Percentiles rank a stretch among this genome's conserved stretches.
phyloP scores from a whole-genome alignment of 2,113 vertebrate genomes.

The Enhydra lutris region DNA sequence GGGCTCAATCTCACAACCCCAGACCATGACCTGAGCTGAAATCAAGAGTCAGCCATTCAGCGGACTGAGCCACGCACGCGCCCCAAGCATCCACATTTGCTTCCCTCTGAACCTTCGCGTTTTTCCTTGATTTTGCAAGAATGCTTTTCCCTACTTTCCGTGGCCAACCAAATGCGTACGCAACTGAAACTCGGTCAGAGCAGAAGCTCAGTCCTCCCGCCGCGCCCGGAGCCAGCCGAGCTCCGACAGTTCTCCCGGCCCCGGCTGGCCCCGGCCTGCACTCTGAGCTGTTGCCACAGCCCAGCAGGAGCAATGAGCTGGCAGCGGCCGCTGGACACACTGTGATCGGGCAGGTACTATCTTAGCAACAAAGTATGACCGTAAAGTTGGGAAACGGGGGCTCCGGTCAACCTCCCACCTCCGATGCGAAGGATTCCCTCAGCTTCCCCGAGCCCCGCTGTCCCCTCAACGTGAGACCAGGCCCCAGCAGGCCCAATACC shows the following conservation, averaged over 20 bases:
- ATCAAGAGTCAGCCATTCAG: background rate
- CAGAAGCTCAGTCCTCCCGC: accelerated
- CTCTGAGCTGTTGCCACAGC: background rate
- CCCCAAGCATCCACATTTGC: background rate
- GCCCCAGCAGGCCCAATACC: too few relatives aligned
- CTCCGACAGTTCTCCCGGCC: background rate
- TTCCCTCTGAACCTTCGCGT: background rate
- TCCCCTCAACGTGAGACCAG: background rate
- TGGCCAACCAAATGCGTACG: background rate
- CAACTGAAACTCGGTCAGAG: accelerated
- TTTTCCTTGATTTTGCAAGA: background rate
- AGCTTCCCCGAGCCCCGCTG: background rate
- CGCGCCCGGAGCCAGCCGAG: background rate
- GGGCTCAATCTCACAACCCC: background rate
- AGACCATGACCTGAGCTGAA: background rate
- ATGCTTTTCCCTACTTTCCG: background rate
- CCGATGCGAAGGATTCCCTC: background rate
- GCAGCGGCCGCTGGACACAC: accelerated
- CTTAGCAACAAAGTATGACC: background rate
- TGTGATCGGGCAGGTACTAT: accelerated
- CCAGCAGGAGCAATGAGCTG: background rate
- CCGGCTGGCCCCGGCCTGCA: background rate
- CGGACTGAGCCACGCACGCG: background rate
- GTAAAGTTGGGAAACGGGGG: background rate
- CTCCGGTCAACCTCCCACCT: background rate